These are phyloP conservation scores for Tupaia tana DNA, from an alignment of 2,113 vertebrate species.

Conservation along the genomic window DNA sequence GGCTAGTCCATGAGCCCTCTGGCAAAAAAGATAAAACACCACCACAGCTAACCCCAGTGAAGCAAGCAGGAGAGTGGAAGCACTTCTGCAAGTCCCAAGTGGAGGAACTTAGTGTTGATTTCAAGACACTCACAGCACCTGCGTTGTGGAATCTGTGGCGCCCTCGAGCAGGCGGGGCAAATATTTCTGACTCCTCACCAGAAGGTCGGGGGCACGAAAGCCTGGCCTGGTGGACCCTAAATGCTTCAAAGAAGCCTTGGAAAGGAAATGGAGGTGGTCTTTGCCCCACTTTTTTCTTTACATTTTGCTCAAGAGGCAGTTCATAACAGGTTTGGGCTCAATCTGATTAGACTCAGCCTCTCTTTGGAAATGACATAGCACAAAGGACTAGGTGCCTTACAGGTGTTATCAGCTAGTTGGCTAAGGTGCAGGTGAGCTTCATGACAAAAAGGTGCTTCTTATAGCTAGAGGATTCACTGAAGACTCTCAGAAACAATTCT, in stretches of 20 bases:
- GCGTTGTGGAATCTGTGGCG: accelerated
- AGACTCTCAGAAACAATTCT: not conserved
- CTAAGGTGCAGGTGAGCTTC: not conserved
- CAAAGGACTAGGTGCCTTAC: not conserved
- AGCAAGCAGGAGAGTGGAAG: not conserved
- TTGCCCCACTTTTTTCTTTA: not conserved
- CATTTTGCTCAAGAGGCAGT: not conserved
- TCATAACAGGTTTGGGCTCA: too few relatives aligned
- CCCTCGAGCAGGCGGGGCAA: accelerated
- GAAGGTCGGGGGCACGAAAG: not conserved
- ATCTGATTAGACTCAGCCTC: not conserved
- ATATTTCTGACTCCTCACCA: not conserved
- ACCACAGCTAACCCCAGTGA: too few relatives aligned
- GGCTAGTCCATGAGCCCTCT: too few relatives aligned
- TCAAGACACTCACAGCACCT: not conserved
- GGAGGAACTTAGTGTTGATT: not conserved
- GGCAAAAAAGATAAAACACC: too few relatives aligned
- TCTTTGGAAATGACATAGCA: not conserved
- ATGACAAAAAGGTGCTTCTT: not conserved
- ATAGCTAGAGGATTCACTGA: accelerated
- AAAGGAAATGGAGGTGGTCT: accelerated
- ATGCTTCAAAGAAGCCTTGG: accelerated
- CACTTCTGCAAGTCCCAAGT: not conserved
- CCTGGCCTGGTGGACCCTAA: accelerated
- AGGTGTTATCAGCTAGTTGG: not conserved